phyloP scores from a whole-genome alignment of 2,888 invertebrate species.

The Andrena minutula region DNA sequence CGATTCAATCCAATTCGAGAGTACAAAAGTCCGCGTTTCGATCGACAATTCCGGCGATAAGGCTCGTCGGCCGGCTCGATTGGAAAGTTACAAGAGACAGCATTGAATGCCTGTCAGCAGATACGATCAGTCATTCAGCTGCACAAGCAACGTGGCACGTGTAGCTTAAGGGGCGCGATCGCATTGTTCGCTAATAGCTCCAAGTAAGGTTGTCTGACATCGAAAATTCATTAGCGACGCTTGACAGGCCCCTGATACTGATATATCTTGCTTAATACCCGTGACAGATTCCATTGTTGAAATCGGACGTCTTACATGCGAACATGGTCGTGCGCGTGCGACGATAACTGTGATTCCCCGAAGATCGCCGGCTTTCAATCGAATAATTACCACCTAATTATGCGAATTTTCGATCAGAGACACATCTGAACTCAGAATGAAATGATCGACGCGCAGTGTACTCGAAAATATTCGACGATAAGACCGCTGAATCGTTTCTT shows the following conservation, averaged over 20 bases:
- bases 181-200: conserved; percentile 57
- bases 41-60: conserved; percentile 33
- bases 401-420: background rate
- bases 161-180: conserved; percentile 49
- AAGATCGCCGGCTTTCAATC: background rate
- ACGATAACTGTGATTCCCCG: conserved; percentile 4
- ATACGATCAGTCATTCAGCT: conserved; percentile 53
- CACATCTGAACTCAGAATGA: background rate
- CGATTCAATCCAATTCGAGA: background rate
- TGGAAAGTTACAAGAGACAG: conserved; percentile 50
- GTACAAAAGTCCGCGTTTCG: background rate
- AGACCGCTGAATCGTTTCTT: background rate
- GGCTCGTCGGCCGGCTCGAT: conserved; percentile 26
- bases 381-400: conserved; percentile 24
- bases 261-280: conserved; percentile 52
- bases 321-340: conserved; percentile 7
- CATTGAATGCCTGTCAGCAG: conserved; percentile 48
- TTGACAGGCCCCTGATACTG: conserved; percentile 45
- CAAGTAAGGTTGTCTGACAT: conserved; percentile 56
- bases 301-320: conserved; percentile 40
- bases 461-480: too few relatives aligned
- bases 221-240: conserved; percentile 61
- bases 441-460: too few relatives aligned
- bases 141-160: conserved; percentile 29
- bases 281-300: conserved; percentile 51